Evolutionary conservation across 2,888 invertebrate species (phyloP).

Genomic region (Agrenia bidenticulata): DNA sequence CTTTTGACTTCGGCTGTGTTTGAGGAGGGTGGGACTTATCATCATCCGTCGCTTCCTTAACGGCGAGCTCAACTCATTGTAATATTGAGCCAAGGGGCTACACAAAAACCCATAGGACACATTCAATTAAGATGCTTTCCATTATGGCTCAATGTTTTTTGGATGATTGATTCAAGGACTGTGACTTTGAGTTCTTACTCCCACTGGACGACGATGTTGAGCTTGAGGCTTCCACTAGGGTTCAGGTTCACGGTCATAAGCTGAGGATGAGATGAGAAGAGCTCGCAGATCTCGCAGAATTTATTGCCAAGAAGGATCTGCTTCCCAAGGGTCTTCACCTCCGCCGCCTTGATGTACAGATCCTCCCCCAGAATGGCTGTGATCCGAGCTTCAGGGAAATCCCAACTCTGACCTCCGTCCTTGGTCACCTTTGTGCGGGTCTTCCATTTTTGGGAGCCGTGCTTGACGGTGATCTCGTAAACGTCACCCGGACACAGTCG

Average conservation of each 20-base stretch:
- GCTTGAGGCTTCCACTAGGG: constrained; percentile 62
- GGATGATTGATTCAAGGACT: too few relatives aligned
- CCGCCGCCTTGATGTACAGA: constrained; percentile 60
- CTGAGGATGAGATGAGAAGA: constrained; percentile 63
- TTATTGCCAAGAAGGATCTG: constrained; percentile 60
- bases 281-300: constrained; percentile 61
- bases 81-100: constrained; percentile 31
- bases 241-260: constrained; percentile 64
- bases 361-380: constrained; percentile 60
- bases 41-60: constrained; percentile 44
- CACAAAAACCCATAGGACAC: too few relatives aligned
- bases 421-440: constrained; percentile 60
- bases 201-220: constrained; percentile 62
- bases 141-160: too few relatives aligned
- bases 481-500: constrained; percentile 63
- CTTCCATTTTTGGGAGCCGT: constrained; percentile 64
- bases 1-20: too few relatives aligned
- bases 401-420: constrained; percentile 54
- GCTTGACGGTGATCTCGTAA: constrained; percentile 61
- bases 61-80: constrained; percentile 36
- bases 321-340: constrained; percentile 54
- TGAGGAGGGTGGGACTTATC: constrained; percentile 13
- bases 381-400: constrained; percentile 55
- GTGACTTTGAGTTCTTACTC: too few relatives aligned
- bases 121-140: too few relatives aligned